phyloP scores from a whole-genome alignment of 2,888 invertebrate genomes.

The Exocentrus adspersus region DNA sequence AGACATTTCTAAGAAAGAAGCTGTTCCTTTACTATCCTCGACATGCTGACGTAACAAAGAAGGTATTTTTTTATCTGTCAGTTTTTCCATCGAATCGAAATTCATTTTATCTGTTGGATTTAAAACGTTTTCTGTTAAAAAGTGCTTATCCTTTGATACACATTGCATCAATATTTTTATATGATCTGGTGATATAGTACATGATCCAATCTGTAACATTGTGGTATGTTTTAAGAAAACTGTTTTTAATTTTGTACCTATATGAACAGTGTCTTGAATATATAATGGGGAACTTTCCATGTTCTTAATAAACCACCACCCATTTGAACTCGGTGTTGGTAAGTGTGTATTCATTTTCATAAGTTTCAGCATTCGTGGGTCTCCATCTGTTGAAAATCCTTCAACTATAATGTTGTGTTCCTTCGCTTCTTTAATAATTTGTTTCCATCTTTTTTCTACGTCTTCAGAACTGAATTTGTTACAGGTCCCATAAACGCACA shows the following conservation, averaged over 20 bases:
- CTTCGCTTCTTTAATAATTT: slow-evolving; percentile 14
- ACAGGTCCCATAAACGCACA: slow-evolving; percentile 35
- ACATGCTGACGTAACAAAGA: not conserved
- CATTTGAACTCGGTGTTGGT: not conserved
- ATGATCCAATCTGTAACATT: not conserved
- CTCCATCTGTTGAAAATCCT: slow-evolving; percentile 31
- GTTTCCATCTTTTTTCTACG: slow-evolving; percentile 32
- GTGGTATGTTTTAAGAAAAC: slow-evolving; percentile 8
- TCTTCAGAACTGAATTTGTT: slow-evolving; percentile 35
- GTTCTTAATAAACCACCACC: slow-evolving; percentile 1
- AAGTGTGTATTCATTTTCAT: slow-evolving; percentile 16
- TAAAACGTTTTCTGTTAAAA: not conserved
- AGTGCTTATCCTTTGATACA: slow-evolving; percentile 18
- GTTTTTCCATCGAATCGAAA: slow-evolving; percentile 16
- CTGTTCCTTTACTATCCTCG: not conserved
- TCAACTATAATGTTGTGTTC: slow-evolving; percentile 22
- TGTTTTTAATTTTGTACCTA: slow-evolving; percentile 23
- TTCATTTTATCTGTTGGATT: slow-evolving; percentile 26
- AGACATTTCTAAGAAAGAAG: slow-evolving; percentile 5
- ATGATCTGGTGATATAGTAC: slow-evolving; percentile 5
- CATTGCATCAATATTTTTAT: not conserved
- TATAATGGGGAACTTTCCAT: slow-evolving; percentile 5
- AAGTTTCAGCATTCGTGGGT: slow-evolving; percentile 20
- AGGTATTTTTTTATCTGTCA: not conserved
- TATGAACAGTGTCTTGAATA: slow-evolving; percentile 22